Evolutionary conservation across 2,113 vertebrate species (phyloP).

Genomic region (Ibidorhyncha struthersii): DNA sequence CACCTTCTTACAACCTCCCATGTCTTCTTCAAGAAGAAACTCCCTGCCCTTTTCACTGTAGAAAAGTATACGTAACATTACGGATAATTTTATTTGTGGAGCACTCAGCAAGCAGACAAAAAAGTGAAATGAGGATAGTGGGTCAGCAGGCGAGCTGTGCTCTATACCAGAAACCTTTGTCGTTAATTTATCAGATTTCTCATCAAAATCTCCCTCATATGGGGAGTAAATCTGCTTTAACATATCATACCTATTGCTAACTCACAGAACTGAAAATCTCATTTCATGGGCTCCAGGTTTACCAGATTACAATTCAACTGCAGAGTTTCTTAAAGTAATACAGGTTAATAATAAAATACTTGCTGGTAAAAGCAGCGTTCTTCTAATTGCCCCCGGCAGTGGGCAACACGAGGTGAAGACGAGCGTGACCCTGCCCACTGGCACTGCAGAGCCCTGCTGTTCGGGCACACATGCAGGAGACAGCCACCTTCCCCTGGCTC

Average conservation of each 20-base stretch:
- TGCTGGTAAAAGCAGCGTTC: background rate
- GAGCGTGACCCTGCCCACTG: accelerated
- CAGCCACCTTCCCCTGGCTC: background rate
- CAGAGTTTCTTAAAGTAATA: slow-evolving; percentile 35
- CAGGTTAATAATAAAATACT: background rate
- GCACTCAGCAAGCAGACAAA: background rate
- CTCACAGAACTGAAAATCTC: slow-evolving; percentile 74
- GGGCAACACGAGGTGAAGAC: accelerated
- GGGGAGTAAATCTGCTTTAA: slow-evolving; percentile 60
- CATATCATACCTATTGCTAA: slow-evolving; percentile 60
- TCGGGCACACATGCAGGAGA: accelerated
- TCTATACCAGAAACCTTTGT: background rate
- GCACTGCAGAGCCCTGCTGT: background rate
- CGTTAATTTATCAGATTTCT: slow-evolving; percentile 50
- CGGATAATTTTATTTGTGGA: background rate
- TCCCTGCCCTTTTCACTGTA: background rate
- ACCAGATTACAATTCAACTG: slow-evolving; percentile 37
- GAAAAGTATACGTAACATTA: accelerated
- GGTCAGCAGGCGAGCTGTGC: slow-evolving; percentile 1
- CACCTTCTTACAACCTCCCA: background rate
- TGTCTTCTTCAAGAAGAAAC: background rate
- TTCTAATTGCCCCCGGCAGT: background rate
- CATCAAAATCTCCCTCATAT: slow-evolving; percentile 26
- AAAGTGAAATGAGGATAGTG: background rate
- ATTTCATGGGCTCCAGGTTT: slow-evolving; percentile 74